Evolutionary conservation across 92 coral and sea anemone species (phyloP), one percentile per base, ranked within the genome.

Genomic region (Phenganax marumi): DNA sequence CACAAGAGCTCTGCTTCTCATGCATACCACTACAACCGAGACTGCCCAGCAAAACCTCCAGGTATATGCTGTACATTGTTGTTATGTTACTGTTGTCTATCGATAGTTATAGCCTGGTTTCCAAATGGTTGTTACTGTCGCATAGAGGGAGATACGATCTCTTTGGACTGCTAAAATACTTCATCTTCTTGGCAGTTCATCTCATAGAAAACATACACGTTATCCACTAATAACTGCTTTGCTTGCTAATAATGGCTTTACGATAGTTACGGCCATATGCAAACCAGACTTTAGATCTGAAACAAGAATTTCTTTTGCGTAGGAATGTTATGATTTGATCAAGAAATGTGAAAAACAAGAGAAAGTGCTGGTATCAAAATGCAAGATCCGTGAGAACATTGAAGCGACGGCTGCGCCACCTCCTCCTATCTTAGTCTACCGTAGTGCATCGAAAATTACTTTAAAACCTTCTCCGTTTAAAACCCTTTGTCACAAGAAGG

Each of bases 271-370:
- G 43, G 5, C 43, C 43, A 33, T 33, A 33, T 33, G 43, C 5
- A 33, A 33, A 33, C 43, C 43, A 33, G 43, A 33, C 3, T 33
- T 33, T 33, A 33, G 43, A 5, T 33, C 43, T 33, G 43, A 33
- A 33, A 33, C 0, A 33, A 33, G 43, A 5, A 33, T 24, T 39
- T 77, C 23, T 12, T 75, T 46, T 52, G 24, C 50, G 2, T 54
- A 95, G 98, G 97, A 92, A 74, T 92, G 98, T 84, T 86, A 85
- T 72, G 93, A 95, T 78, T 75, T 91, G 71, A 95, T 92, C 66
- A 87, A 89, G 39, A 95, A 95, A 75, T 89, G 91, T 12, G 96
- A 95, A 68, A 92, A 91, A 65, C 97, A 91, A 76, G 93, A 95
- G 69, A 63, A 86, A 19, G 89, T 89, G 63, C 62, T 91, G 72